Conservation (phyloP, 2,888 invertebrate species). For the Drosophila nr. fundita region DNA sequence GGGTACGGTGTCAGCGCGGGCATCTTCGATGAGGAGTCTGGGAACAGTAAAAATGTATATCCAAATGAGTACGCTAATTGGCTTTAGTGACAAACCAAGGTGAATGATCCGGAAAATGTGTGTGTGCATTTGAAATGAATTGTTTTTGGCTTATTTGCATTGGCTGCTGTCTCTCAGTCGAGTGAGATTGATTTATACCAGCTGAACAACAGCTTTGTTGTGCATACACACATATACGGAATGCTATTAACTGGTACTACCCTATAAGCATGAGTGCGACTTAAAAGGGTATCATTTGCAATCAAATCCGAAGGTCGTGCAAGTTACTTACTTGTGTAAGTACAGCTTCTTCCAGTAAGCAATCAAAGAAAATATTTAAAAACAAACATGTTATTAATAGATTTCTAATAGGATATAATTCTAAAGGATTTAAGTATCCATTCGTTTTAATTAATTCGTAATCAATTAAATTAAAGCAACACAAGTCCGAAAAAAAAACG, state of each 20-base stretch:
- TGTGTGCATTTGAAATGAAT: constrained; percentile 6
- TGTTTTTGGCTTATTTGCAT: constrained; percentile 34
- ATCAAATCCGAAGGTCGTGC: not conserved
- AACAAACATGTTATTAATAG: not conserved
- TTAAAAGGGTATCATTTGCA: not conserved
- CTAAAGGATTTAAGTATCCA: not conserved
- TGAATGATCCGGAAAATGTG: constrained; percentile 37
- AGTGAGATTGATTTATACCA: constrained; percentile 33
- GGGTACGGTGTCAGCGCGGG: constrained; percentile 92
- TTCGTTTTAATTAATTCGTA: not conserved
- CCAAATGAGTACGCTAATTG: constrained; percentile 6
- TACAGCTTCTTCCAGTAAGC: not conserved
- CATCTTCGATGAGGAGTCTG: constrained; percentile 88
- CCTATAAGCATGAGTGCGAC: not conserved
- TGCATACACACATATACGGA: constrained; percentile 7
- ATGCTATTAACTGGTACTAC: constrained; percentile 12
- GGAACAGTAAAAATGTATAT: constrained; percentile 49
- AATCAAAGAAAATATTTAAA: not conserved
- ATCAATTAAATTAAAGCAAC: not conserved
- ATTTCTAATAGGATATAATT: not conserved
- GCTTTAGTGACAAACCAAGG: not conserved
- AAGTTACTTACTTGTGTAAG: not conserved
- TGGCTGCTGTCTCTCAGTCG: constrained; percentile 37
- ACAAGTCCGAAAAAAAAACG: not conserved
- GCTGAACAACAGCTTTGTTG: not conserved